phyloP scores from a whole-genome alignment of 2,113 vertebrate species.

The Microtus pennsylvanicus region DNA sequence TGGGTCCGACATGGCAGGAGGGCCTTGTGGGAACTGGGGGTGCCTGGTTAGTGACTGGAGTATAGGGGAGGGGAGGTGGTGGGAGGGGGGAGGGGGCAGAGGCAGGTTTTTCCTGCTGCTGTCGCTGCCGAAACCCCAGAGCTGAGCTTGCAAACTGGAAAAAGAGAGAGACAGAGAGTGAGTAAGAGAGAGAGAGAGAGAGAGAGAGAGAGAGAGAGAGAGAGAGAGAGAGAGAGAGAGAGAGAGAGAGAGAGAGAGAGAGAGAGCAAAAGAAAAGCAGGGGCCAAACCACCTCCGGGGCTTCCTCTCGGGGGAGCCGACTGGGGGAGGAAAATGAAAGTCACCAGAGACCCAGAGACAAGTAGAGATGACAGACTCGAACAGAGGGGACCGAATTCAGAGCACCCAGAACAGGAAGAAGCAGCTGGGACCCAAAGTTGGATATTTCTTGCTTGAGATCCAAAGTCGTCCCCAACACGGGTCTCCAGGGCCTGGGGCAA shows the following conservation, averaged over 20 bases:
- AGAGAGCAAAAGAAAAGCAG: slow-evolving; percentile 33
- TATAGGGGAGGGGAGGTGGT: slow-evolving; percentile 46
- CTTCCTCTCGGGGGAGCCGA: slow-evolving; percentile 79
- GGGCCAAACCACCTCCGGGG: slow-evolving; percentile 72
- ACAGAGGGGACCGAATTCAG: neutral
- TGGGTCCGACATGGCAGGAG: slow-evolving; percentile 77
- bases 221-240: too few relatives aligned
- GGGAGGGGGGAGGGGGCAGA: slow-evolving; percentile 35
- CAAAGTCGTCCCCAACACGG: neutral
- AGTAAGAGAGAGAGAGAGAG: neutral
- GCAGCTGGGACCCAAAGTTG: slow-evolving; percentile 52
- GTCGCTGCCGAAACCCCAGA: slow-evolving; percentile 71
- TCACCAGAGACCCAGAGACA: slow-evolving; percentile 68
- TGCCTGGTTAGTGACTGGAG: slow-evolving; percentile 45
- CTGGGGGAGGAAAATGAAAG: slow-evolving; percentile 74
- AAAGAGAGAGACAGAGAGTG: slow-evolving; percentile 29
- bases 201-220: too few relatives aligned
- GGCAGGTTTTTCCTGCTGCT: slow-evolving; percentile 81
- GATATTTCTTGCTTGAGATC: slow-evolving; percentile 36
- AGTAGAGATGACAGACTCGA: slow-evolving; percentile 42
- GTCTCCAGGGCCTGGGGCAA: neutral
- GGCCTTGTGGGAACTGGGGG: slow-evolving; percentile 51
- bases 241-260: too few relatives aligned
- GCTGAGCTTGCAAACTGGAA: slow-evolving; percentile 82
- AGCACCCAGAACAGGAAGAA: slow-evolving; percentile 24